Evolutionary conservation across 2,888 invertebrate genomes (phyloP).

Genomic region (Diaperis boleti): DNA sequence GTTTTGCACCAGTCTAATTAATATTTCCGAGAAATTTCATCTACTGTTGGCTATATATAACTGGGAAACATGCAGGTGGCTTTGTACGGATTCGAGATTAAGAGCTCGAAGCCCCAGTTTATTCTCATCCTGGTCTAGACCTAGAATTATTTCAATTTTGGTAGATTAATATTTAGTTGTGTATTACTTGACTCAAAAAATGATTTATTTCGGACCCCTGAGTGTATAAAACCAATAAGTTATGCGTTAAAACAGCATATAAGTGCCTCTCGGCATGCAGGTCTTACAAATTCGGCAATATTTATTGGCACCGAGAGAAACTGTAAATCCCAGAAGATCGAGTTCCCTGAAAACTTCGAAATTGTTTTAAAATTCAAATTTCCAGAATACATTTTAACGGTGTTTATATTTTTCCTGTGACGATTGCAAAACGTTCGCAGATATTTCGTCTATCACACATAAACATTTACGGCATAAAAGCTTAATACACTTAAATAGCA

Average conservation of each 20-base stretch:
- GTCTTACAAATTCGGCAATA: constrained; percentile 33
- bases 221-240: constrained; percentile 29
- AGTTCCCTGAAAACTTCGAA: constrained; percentile 38
- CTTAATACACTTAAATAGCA: constrained; percentile 5
- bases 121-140: constrained; percentile 21
- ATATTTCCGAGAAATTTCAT: constrained; percentile 32
- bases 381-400: constrained; percentile 35
- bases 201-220: constrained; percentile 15
- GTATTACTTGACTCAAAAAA: no score
- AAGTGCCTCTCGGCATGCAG: constrained; percentile 30
- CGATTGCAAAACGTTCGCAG: constrained; percentile 23
- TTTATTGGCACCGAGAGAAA: constrained; percentile 38
- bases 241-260: constrained; percentile 36
- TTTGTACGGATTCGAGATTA: constrained; percentile 22
- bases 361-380: constrained; percentile 41
- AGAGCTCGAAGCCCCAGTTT: constrained; percentile 9
- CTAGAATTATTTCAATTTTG: constrained; percentile 21
- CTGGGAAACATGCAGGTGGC: constrained; percentile 24
- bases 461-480: constrained; percentile 2
- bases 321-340: constrained; percentile 39
- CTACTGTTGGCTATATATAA: constrained; percentile 27
- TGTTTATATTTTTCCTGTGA: constrained; percentile 35
- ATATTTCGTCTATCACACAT: constrained; percentile 14
- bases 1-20: constrained; percentile 28
- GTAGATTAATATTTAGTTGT: constrained; percentile 4